Evolutionary conservation across 2,113 vertebrate species (phyloP).

Genomic region (Tragelaphus strepsiceros): DNA sequence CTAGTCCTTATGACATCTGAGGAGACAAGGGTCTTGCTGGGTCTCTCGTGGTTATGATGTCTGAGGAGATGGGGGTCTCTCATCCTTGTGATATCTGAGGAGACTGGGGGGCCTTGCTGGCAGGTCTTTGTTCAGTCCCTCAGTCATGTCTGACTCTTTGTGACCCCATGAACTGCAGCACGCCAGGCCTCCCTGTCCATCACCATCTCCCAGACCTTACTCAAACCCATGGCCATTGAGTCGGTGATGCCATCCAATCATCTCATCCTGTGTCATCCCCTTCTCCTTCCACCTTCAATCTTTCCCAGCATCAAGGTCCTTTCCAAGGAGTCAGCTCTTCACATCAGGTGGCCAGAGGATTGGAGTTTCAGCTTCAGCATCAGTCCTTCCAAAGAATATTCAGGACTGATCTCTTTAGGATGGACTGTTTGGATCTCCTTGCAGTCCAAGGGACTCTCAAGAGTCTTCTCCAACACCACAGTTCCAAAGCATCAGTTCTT

Average conservation of each 20-base stretch:
- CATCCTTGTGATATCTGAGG: background rate
- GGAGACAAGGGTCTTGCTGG: too few relatives aligned
- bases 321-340: background rate
- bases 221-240: background rate
- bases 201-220: background rate
- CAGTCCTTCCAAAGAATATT: background rate
- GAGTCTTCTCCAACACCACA: background rate
- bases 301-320: background rate
- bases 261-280: background rate
- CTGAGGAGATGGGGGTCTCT: background rate
- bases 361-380: background rate
- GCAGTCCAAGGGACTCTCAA: background rate
- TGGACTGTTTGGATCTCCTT: background rate
- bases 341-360: rapidly evolving
- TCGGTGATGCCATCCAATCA: background rate
- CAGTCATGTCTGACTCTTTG: background rate
- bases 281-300: background rate
- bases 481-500: background rate
- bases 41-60: too few relatives aligned
- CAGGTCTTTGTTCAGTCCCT: background rate
- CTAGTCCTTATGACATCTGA: rapidly evolving
- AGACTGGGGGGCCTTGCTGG: background rate
- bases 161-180: background rate
- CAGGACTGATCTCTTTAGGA: background rate
- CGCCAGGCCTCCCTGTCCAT: background rate